These are phyloP conservation scores for Myotis myotis DNA, from an alignment of 2,797 vertebrate species.

Conservation along the genomic window DNA sequence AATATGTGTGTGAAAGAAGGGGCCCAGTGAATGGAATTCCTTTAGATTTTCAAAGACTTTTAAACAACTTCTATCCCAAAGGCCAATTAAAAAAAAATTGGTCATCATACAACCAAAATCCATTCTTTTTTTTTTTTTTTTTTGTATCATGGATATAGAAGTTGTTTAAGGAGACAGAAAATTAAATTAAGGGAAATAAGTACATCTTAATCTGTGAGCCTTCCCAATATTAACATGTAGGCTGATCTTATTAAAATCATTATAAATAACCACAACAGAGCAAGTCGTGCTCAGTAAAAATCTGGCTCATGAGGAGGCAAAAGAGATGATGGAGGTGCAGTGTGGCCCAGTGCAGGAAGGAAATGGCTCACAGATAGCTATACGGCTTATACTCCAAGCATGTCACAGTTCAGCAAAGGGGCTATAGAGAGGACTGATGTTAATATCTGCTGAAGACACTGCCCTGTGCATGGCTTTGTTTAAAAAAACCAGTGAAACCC, in stretches of 20 bases:
- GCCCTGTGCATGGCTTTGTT: not conserved
- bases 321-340: not conserved
- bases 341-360: not conserved
- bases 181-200: not conserved
- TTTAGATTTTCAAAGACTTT: constrained; percentile 32
- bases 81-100: not conserved
- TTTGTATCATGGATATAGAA: not conserved
- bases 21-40: not conserved
- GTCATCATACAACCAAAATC: not conserved
- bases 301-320: not conserved
- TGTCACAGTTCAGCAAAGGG: not conserved
- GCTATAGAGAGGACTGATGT: not conserved
- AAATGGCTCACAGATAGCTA: not conserved
- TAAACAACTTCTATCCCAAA: not conserved
- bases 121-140: not conserved
- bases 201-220: not conserved
- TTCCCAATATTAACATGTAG: not conserved
- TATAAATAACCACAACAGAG: not conserved
- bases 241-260: not conserved
- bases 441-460: not conserved
- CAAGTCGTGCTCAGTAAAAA: not conserved
- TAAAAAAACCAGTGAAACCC: not conserved
- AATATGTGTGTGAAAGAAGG: not conserved
- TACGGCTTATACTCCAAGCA: not conserved
- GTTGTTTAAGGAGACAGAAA: not conserved